These are phyloP conservation scores for Phycodurus eques DNA, from an alignment of 2,113 vertebrate genomes.

Conservation along the genomic window DNA sequence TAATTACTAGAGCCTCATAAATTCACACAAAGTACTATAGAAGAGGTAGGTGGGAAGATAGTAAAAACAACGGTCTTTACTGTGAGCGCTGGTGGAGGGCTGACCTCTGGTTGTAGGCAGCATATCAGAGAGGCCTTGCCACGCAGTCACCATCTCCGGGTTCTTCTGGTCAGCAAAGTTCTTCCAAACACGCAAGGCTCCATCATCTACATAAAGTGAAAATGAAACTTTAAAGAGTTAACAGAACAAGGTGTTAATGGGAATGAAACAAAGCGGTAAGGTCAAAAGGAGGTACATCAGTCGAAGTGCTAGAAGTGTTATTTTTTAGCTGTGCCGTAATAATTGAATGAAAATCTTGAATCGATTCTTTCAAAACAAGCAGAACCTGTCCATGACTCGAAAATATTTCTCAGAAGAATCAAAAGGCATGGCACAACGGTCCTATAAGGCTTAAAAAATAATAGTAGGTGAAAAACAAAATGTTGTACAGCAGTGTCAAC, in stretches of 20 bases:
- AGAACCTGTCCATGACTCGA: slow-evolving; percentile 6
- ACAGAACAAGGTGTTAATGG: neutral
- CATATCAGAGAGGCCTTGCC: slow-evolving; percentile 99
- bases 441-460: slow-evolving; percentile 24
- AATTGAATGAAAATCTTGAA: slow-evolving; percentile 11
- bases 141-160: slow-evolving; percentile 96
- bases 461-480: slow-evolving; percentile 15
- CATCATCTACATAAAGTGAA: slow-evolving; percentile 80
- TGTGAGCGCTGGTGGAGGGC: slow-evolving; percentile 56
- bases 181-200: slow-evolving; percentile 95
- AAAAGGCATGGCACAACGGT: slow-evolving; percentile 1
- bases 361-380: slow-evolving; percentile 8
- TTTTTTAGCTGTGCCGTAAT: neutral
- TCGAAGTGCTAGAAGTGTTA: neutral
- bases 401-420: slow-evolving; percentile 1
- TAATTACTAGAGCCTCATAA: too few relatives aligned
- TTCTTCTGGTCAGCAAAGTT: slow-evolving; percentile 98
- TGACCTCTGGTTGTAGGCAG: slow-evolving; percentile 92
- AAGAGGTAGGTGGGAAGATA: slow-evolving; percentile 11
- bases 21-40: neutral
- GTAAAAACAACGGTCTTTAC: slow-evolving; percentile 56
- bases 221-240: neutral
- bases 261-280: neutral
- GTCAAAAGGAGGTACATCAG: neutral
- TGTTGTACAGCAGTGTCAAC: neutral